Base-by-base conservation (phyloP, 2,113 vertebrate genomes). In the Petroica traversi region DNA sequence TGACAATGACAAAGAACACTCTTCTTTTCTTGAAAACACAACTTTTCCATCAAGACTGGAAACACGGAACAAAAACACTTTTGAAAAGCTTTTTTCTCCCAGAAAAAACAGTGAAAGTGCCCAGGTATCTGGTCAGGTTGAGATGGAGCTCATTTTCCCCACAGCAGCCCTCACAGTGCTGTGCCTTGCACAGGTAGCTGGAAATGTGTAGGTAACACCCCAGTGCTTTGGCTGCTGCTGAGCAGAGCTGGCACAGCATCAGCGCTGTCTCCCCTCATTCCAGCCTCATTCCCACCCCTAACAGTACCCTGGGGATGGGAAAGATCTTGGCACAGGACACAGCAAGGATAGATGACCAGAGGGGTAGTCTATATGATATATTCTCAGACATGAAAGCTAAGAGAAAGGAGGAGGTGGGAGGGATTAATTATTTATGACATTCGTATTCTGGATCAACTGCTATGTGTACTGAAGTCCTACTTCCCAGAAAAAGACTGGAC, bases 1-100 rank as follows among this genome's bases (percentile, higher is more conserved):
- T 93, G 81, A 95, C 66, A 66, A 90, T 92, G 71, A 95, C 43
- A 96, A 95, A 94, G 46, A 95, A 89, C 36, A 17, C 12, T 69
- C 75, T 36, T 14, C 31, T 75, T 94, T 82, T 78, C 77, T n/a
- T 90, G 94, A 91, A 93, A 88, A 38, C 29, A 75, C 66, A 90
- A 59, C 82, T 89, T 95, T 95, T 92, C 61, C 64, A 84, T 89
- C 62, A 80, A 88, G 75, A 91, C 33, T 69, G 64, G 40, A 93
- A 95, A 64, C 49, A 25, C 12, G 40, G 43, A 88, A 81, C 19
- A 93, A 58, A 97, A 85, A 81, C 55, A 62, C 29, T 64, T 71
- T 25, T 61, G 29, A 91, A 88, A 41, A 55, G 19, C 19, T 31
- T 33, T 54, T 86, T 91, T 87, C n/a, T 93, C 80, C 33, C n/a